Percentiles rank a stretch among this genome's conserved stretches.
Conservation (phyloP, 1,140 invertebrate species). For the Tetragonula clypearis region DNA sequence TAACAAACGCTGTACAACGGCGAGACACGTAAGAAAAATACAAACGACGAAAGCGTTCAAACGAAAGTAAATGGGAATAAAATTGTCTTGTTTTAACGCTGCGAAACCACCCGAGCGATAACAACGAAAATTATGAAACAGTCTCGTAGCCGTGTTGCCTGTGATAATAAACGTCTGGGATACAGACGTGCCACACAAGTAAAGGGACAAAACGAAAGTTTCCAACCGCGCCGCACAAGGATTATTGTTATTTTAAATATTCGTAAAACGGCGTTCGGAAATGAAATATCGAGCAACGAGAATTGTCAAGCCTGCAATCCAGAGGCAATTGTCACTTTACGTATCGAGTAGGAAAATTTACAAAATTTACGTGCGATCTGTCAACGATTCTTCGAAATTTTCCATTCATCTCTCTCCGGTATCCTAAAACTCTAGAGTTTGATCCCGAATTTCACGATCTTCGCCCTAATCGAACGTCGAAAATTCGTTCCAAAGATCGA, state of each 20-base stretch:
- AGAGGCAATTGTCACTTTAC: no score
- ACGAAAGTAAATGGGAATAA: background rate
- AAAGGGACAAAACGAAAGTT: background rate
- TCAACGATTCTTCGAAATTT: no score
- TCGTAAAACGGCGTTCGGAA: background rate
- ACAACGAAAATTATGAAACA: conserved; percentile 7
- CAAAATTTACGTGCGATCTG: no score
- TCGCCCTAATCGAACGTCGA: no score
- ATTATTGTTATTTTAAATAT: conserved; percentile 1
- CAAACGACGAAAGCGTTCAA: background rate
- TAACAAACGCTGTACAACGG: no score
- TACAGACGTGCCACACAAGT: background rate
- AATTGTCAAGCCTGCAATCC: background rate
- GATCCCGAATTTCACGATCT: background rate
- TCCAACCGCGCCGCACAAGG: background rate
- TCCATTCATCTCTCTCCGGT: no score
- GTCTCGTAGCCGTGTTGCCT: conserved; percentile 8
- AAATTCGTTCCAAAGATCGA: no score
- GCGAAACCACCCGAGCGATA: background rate
- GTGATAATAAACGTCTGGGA: conserved; percentile 12
- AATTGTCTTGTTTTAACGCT: conserved; percentile 12
- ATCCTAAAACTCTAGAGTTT: background rate
- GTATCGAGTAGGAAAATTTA: no score
- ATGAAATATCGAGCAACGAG: background rate
- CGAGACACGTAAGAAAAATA: background rate